These are phyloP conservation scores for Drosophila algonquin DNA, from an alignment of 2,888 invertebrate genomes.

Conservation along the genomic window DNA sequence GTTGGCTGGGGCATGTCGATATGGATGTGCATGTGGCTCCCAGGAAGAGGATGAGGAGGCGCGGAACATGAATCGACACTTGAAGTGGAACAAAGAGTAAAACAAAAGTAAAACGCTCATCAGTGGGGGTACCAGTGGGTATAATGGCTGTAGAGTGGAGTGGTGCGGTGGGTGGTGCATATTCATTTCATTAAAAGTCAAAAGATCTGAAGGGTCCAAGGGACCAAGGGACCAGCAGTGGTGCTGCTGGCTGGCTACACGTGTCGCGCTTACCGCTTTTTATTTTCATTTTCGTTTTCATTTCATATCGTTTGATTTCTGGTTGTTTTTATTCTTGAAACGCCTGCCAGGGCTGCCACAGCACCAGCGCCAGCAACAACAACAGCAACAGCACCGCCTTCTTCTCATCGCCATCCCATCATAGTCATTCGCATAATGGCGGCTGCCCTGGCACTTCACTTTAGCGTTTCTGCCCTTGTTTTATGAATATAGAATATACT, in stretches of 20 bases:
- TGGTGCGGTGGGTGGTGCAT: slow-evolving; percentile 36
- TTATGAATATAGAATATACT: slow-evolving; percentile 66
- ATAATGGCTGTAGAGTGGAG: not conserved
- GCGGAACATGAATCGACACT: slow-evolving; percentile 37
- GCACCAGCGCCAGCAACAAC: slow-evolving; percentile 4
- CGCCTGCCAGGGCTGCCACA: slow-evolving; percentile 64
- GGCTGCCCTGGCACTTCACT: slow-evolving; percentile 67
- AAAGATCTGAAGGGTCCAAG: slow-evolving; percentile 57
- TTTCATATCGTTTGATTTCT: slow-evolving; percentile 30
- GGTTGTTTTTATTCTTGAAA: slow-evolving; percentile 12
- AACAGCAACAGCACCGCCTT: too few species aligned
- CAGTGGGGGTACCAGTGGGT: not conserved
- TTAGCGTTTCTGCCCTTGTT: slow-evolving; percentile 56
- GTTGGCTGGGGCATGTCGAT: not conserved
- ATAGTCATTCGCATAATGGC: slow-evolving; percentile 68
- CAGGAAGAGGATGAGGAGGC: not conserved
- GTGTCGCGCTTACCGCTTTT: slow-evolving; percentile 61
- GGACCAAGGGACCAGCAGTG: not conserved
- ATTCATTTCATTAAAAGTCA: slow-evolving; percentile 80
- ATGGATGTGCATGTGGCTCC: too few species aligned
- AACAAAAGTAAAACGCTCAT: slow-evolving; percentile 44
- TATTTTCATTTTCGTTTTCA: slow-evolving; percentile 24
- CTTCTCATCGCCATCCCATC: not conserved
- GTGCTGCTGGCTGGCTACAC: slow-evolving; percentile 53
- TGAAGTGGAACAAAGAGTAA: slow-evolving; percentile 37